A percentile compares a stretch with the other conserved stretches of the same genome.
Evolutionary conservation across 23 tunicate genomes (phyloP).

Genomic region (Botrylloides violaceus): DNA sequence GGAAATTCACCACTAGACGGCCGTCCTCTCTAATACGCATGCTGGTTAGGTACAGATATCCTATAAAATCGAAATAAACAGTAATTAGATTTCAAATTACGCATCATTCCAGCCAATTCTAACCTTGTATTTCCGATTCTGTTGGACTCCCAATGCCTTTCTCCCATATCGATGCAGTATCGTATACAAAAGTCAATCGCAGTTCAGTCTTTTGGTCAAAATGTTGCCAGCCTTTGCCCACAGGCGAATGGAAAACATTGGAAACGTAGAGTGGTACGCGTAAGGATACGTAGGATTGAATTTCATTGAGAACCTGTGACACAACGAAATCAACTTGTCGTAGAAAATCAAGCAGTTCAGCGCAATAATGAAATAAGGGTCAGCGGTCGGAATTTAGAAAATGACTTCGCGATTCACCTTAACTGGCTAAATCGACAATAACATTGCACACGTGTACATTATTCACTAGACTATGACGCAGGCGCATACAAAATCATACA

Average conservation of each 20-base stretch:
- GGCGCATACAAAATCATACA: too few relatives aligned
- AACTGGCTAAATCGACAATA: too few relatives aligned
- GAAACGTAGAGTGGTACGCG: constrained; percentile 94
- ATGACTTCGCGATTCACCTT: too few relatives aligned
- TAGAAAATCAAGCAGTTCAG: background rate
- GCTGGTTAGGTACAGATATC: constrained; percentile 87
- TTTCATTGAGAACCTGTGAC: constrained; percentile 58
- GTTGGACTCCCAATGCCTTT: constrained; percentile 96
- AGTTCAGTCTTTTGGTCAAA: constrained; percentile 90
- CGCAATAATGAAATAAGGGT: background rate
- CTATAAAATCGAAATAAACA: too few relatives aligned
- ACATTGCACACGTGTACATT: too few relatives aligned
- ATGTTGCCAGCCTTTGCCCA: constrained; percentile 91
- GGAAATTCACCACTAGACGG: constrained; percentile 83
- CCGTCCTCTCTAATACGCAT: constrained; percentile 97
- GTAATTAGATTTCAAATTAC: too few relatives aligned
- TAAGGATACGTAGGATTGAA: constrained; percentile 92
- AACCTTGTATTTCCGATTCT: constrained; percentile 92
- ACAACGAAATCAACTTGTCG: background rate
- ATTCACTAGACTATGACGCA: too few relatives aligned
- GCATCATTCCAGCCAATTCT: background rate
- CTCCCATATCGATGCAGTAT: constrained; percentile 95
- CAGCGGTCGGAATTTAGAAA: too few relatives aligned
- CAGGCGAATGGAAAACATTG: constrained; percentile 93
- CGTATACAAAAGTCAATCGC: constrained; percentile 95